Evolutionary conservation across 23 tunicate species (phyloP), one percentile per base, ranked within the genome.

Genomic region (Styela clava): DNA sequence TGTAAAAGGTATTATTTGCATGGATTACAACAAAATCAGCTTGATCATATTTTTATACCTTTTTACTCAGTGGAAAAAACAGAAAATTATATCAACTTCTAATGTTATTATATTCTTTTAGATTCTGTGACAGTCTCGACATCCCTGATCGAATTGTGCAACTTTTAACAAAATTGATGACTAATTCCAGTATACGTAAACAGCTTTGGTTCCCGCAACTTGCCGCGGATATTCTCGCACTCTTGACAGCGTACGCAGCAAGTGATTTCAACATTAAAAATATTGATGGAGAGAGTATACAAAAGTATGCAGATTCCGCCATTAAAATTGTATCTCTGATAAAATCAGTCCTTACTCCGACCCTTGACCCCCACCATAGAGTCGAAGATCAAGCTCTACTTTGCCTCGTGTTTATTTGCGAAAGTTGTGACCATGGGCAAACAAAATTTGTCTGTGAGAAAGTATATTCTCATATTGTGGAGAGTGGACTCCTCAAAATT

Each of bases 371-470:
- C 19, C 61, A 85, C 36, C 74, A 68, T 27, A 37, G 35, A 9
- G 36, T 90, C 63, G 62, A 63, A 29, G 86, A 85, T 20, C 95
- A 90, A 74, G 82, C 81, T 16, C 36, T 90, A 28, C 35, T 90
- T 63, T 90, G 95, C 62, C n/a, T 90, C 35, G 69, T 90, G 16
- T 90, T 85, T 81, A 52, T 85, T 2, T 90, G 95, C 73, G 95
- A 90, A 62, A 90, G 95, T 72, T 79, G 85, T 62, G 95, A 90
- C 65, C 95, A 90, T 74, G 85, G 95, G 9, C 88, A 81, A 61
- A 74, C 84, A 35, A 28, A 31, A 24, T 20, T 30, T 0, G 85
- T 82, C 2, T 87, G 89, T 52, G 51, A 71, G 25, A 85, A 69
- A 24, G 86, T 85, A n/a, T 90, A 90, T 73, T 24, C 52, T 20